Conservation (phyloP, 2,113 vertebrate species). For the Urocolius indicus region DNA sequence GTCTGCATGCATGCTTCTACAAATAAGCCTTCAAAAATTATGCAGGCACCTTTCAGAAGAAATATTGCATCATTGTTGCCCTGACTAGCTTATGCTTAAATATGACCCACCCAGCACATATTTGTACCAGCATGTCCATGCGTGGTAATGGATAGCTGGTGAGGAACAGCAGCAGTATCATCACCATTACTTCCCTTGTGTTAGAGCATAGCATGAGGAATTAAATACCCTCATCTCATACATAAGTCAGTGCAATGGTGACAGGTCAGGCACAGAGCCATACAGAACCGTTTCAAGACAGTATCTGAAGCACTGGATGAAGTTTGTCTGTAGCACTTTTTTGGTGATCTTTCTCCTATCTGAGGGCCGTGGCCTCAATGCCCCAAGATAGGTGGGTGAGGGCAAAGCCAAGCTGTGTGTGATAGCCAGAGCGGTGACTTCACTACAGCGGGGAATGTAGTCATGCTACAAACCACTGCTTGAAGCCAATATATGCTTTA, state of each 20-base stretch:
- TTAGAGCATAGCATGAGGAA: background rate
- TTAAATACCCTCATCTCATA: background rate
- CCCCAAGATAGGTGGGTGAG: background rate
- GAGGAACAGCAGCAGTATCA: background rate
- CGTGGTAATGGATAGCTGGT: background rate
- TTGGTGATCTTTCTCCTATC: background rate
- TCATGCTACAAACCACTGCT: background rate
- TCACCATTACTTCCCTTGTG: background rate
- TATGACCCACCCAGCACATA: background rate
- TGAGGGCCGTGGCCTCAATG: background rate
- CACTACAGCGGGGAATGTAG: background rate
- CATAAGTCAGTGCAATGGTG: rapidly evolving
- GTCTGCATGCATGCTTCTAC: background rate
- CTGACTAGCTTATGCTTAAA: background rate
- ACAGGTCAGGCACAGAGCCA: background rate
- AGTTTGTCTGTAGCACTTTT: background rate
- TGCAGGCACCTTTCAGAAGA: background rate
- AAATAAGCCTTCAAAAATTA: background rate
- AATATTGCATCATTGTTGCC: background rate
- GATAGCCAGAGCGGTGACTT: background rate
- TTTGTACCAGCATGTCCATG: background rate
- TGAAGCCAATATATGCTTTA: background rate
- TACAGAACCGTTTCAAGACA: background rate
- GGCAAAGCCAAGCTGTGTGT: background rate
- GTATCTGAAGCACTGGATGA: rapidly evolving